phyloP scores from a whole-genome alignment of 2,113 vertebrate genomes.

The Lepus americanus region DNA sequence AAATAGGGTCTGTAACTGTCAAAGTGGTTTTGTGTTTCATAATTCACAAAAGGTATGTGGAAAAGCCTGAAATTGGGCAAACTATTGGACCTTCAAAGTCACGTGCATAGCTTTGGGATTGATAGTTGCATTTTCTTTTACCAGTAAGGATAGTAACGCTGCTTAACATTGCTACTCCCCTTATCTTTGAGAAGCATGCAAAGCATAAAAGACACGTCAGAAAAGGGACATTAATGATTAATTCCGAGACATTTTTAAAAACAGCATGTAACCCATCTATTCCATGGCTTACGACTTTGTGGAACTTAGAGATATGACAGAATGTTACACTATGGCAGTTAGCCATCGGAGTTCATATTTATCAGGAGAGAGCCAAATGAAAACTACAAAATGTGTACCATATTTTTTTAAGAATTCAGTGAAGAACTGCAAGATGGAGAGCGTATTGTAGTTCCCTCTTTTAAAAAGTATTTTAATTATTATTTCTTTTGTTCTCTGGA shows the following conservation, averaged over 20 bases:
- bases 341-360: background rate
- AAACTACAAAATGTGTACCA: background rate
- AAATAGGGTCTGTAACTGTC: constrained; percentile 69
- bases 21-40: constrained; percentile 68
- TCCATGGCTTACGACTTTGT: constrained; percentile 31
- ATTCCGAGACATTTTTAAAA: constrained; percentile 40
- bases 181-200: constrained; percentile 75
- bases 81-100: constrained; percentile 30
- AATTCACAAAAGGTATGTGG: constrained; percentile 57
- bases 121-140: constrained; percentile 54
- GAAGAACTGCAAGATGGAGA: constrained; percentile 32
- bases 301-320: constrained; percentile 39
- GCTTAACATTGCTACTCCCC: background rate
- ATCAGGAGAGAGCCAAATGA: background rate
- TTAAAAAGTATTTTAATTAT: constrained; percentile 70
- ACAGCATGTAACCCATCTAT: constrained; percentile 21
- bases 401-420: constrained; percentile 56
- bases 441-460: constrained; percentile 2
- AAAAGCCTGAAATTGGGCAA: constrained; percentile 16
- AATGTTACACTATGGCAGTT: background rate
- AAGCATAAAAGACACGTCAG: constrained; percentile 63
- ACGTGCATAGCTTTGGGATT: constrained; percentile 38
- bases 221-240: constrained; percentile 68
- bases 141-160: background rate
- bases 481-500: constrained; percentile 38